Percentiles rank a stretch among this genome's conserved stretches.
These are phyloP conservation scores for Luperina testacea DNA, from an alignment of 2,888 invertebrate genomes.

Conservation along the genomic window DNA sequence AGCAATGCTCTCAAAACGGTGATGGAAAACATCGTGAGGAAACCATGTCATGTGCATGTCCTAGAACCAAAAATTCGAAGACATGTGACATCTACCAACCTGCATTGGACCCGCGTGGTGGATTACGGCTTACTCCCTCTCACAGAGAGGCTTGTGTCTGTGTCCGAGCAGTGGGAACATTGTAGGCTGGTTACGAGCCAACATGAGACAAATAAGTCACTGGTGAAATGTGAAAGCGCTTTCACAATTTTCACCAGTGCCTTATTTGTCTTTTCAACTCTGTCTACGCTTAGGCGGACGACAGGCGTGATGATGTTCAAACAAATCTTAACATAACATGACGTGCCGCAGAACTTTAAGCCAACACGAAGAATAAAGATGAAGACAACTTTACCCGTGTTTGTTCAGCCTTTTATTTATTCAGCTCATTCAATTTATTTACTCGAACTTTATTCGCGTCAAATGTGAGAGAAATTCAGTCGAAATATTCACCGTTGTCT, in stretches of 20 bases:
- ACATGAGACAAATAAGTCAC: background rate
- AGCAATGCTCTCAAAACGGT: background rate
- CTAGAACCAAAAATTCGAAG: background rate
- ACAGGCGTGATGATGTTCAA: background rate
- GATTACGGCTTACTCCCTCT: background rate
- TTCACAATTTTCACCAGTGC: too few relatives aligned
- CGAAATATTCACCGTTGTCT: conserved; percentile 47
- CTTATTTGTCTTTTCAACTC: too few relatives aligned
- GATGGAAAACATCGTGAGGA: background rate
- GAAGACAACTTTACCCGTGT: conserved; percentile 28
- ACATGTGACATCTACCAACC: background rate
- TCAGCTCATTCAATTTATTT: conserved; percentile 45
- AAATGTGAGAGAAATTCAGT: conserved; percentile 44
- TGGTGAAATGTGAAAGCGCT: background rate
- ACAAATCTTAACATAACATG: conserved; percentile 1
- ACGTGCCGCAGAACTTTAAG: conserved; percentile 3
- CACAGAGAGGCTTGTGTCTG: background rate
- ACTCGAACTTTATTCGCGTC: conserved; percentile 52
- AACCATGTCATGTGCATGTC: background rate
- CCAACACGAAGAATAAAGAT: conserved; percentile 17
- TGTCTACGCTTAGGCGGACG: background rate
- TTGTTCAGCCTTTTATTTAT: conserved; percentile 57
- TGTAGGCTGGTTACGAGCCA: background rate
- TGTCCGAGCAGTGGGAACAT: background rate
- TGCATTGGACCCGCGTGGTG: background rate